Conservation (phyloP, 2,113 vertebrate genomes). For the Lipophrys pholis region DNA sequence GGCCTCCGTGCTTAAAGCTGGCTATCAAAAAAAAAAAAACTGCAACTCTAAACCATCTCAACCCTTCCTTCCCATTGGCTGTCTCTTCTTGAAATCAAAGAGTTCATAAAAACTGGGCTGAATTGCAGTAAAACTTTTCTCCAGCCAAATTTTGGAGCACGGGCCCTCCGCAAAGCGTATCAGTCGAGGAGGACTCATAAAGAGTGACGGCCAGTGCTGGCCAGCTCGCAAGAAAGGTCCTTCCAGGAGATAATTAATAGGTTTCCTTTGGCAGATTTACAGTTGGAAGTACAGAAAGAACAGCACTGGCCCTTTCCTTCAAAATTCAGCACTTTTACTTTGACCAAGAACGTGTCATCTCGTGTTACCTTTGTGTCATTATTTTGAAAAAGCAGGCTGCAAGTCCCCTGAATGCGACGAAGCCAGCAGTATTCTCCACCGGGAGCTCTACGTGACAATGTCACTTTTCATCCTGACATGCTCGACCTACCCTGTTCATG, state of each 20-base stretch:
- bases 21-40: constrained; percentile 31
- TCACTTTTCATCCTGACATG: constrained; percentile 69
- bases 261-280: constrained; percentile 70
- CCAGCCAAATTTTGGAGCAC: constrained; percentile 48
- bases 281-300: constrained; percentile 38
- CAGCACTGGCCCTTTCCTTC: constrained; percentile 39
- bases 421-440: constrained; percentile 43
- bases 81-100: constrained; percentile 42
- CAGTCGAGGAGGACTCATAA: constrained; percentile 57
- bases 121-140: constrained; percentile 53
- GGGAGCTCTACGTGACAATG: constrained; percentile 45
- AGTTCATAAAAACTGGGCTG: constrained; percentile 53
- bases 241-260: constrained; percentile 70
- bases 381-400: constrained; percentile 46
- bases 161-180: constrained; percentile 47
- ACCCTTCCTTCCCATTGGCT: constrained; percentile 9
- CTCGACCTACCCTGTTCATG: constrained; percentile 26
- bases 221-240: constrained; percentile 48
- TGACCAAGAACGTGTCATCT: constrained; percentile 39
- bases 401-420: constrained; percentile 36
- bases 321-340: constrained; percentile 54
- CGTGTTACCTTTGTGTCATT: constrained; percentile 39
- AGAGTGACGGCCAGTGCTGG: constrained; percentile 64
- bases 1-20: constrained; percentile 15
- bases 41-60: constrained; percentile 18